Conservation (phyloP, 1,140 invertebrate genomes). For the Nephotettix cincticeps region DNA sequence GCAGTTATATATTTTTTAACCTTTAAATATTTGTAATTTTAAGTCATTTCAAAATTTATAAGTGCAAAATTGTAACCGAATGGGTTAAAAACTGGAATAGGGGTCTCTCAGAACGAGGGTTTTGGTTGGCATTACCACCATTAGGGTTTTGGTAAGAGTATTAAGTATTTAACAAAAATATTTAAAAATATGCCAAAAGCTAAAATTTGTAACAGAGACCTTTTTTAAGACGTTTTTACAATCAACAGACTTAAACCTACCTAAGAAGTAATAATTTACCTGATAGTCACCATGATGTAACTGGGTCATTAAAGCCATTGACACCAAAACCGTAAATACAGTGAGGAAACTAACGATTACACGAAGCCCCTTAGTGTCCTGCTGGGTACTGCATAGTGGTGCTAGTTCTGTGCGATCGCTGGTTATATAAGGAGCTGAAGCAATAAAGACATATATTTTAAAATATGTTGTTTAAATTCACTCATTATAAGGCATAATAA, state of each 20-base stretch:
- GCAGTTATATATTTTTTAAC: too few relatives aligned
- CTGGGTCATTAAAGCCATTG: conserved; percentile 63
- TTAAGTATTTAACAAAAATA: conserved; percentile 7
- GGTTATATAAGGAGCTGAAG: conserved; percentile 21
- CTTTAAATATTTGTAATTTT: too few relatives aligned
- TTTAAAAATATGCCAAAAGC: background rate
- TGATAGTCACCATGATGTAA: conserved; percentile 66
- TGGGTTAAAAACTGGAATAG: too few relatives aligned
- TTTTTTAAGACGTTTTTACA: too few relatives aligned
- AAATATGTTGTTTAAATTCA: too few relatives aligned
- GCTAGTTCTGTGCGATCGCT: conserved; percentile 30
- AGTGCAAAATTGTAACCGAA: conserved; percentile 13
- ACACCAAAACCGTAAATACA: conserved; percentile 52
- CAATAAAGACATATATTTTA: too few relatives aligned
- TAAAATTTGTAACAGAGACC: background rate
- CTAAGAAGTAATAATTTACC: conserved; percentile 45
- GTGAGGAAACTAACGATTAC: conserved; percentile 30
- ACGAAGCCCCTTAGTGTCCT: conserved; percentile 27
- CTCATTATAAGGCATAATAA: too few relatives aligned
- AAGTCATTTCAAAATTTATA: too few relatives aligned
- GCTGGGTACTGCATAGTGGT: conserved; percentile 28
- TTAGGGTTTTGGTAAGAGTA: too few relatives aligned
- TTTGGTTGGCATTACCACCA: too few relatives aligned
- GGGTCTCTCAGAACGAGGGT: too few relatives aligned
- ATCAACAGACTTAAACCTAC: too few relatives aligned